phyloP scores from a whole-genome alignment of 2,113 vertebrate species.

The Cynoglossus semilaevis region DNA sequence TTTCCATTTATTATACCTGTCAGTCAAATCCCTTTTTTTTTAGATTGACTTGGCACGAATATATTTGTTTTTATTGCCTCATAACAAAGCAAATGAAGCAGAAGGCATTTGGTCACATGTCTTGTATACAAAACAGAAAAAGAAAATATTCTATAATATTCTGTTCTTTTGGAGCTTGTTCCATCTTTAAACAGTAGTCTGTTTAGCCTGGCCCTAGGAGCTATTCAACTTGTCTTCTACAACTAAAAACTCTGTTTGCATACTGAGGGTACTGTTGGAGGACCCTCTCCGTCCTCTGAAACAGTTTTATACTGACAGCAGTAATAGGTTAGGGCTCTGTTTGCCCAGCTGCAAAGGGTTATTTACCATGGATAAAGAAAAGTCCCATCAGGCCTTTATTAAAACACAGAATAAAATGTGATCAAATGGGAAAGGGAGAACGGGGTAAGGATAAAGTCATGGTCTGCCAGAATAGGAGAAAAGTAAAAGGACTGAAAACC shows the following conservation, averaged over 20 bases:
- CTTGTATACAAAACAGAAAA: too few species aligned
- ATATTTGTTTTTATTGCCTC: constrained; percentile 27
- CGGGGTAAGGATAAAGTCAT: constrained; percentile 74
- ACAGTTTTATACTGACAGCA: constrained; percentile 66
- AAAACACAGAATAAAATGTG: constrained; percentile 62
- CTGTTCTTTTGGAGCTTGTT: constrained; percentile 28
- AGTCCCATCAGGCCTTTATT: constrained; percentile 82
- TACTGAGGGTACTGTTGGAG: background rate
- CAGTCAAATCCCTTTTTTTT: too few species aligned
- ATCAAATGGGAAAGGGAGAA: constrained; percentile 71
- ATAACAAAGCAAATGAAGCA: too few species aligned
- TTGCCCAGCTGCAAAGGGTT: constrained; percentile 94
- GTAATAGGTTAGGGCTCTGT: constrained; percentile 76
- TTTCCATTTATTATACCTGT: too few species aligned
- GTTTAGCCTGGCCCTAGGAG: constrained; percentile 40
- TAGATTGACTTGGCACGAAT: too few species aligned
- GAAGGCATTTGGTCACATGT: too few species aligned
- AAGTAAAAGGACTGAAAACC: constrained; percentile 75
- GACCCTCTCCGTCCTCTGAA: constrained; percentile 29
- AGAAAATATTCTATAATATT: too few species aligned
- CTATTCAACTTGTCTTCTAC: constrained; percentile 31
- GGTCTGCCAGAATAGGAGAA: constrained; percentile 80
- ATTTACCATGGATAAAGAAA: constrained; percentile 89
- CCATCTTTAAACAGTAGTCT: constrained; percentile 35
- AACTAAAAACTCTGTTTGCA: constrained; percentile 1